phyloP scores from a whole-genome alignment of 2,888 invertebrate genomes.

The Hyles lineata region DNA sequence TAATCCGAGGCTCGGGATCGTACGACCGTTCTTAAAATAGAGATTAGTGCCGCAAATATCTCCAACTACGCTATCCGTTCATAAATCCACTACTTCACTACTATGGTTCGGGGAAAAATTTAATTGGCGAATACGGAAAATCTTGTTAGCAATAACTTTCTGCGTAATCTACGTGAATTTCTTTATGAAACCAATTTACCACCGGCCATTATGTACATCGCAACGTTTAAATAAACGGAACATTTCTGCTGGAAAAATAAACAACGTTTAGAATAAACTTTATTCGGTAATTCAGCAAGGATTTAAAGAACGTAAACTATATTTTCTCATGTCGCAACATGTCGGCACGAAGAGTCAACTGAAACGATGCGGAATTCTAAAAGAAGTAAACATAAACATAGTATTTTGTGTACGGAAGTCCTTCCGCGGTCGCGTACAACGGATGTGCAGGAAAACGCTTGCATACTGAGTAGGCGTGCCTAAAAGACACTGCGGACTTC shows the following conservation, averaged over 20 bases:
- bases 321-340: slow-evolving; percentile 74
- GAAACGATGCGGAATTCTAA: slow-evolving; percentile 75
- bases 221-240: slow-evolving; percentile 23
- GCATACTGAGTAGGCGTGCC: slow-evolving; percentile 84
- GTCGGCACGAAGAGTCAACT: slow-evolving; percentile 79
- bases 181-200: slow-evolving; percentile 7
- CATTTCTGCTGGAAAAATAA: slow-evolving; percentile 14
- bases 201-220: slow-evolving; percentile 22
- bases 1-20: slow-evolving; percentile 82
- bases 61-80: slow-evolving; percentile 78
- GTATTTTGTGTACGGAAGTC: slow-evolving; percentile 83
- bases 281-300: slow-evolving; percentile 45
- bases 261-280: slow-evolving; percentile 31
- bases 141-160: slow-evolving; percentile 27
- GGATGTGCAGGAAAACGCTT: slow-evolving; percentile 83
- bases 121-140: slow-evolving; percentile 19
- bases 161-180: slow-evolving; percentile 1
- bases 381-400: slow-evolving; percentile 80
- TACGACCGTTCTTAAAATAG: slow-evolving; percentile 84
- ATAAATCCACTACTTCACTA: slow-evolving; percentile 64
- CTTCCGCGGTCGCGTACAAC: slow-evolving; percentile 81
- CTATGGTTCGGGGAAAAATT: slow-evolving; percentile 27
- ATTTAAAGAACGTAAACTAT: slow-evolving; percentile 66
- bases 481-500: slow-evolving; percentile 84
- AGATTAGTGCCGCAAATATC: slow-evolving; percentile 83